Conservation (phyloP, 1,140 invertebrate genomes). For the Diachasmimorpha longicaudata region DNA sequence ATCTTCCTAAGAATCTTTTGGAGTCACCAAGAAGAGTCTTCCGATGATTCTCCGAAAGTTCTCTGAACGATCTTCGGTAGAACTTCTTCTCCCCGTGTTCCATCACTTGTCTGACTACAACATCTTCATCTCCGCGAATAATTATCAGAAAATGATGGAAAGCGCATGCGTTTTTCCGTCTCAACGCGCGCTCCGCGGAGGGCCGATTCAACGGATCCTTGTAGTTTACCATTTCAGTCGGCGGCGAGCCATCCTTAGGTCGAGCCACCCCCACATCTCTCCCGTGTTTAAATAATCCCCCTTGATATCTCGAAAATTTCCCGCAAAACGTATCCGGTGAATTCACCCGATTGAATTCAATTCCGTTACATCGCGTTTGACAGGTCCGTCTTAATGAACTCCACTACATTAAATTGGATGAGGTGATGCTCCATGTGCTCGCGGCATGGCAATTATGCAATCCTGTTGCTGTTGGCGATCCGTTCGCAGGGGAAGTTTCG, state of each 20-base stretch:
- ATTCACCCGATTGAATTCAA: neutral
- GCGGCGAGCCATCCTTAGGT: slow-evolving; percentile 32
- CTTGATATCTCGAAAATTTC: neutral
- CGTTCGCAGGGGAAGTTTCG: slow-evolving; percentile 78
- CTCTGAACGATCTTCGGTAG: too few species aligned
- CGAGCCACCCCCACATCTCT: neutral
- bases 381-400: neutral
- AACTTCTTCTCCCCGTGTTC: too few species aligned
- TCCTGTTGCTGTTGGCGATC: slow-evolving; percentile 84
- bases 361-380: neutral
- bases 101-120: neutral
- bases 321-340: neutral
- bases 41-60: too few species aligned
- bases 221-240: slow-evolving; percentile 37
- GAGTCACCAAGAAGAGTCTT: too few species aligned
- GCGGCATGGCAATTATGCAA: slow-evolving; percentile 76
- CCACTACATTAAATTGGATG: neutral
- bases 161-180: slow-evolving; percentile 41
- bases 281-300: neutral
- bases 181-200: neutral
- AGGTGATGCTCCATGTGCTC: slow-evolving; percentile 37
- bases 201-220: neutral
- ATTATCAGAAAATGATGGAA: neutral
- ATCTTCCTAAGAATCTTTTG: too few species aligned
- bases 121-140: neutral